Percentiles rank a stretch among this genome's conserved stretches.
Evolutionary conservation across 2,113 vertebrate genomes (phyloP).

Genomic region (Urocolius indicus): DNA sequence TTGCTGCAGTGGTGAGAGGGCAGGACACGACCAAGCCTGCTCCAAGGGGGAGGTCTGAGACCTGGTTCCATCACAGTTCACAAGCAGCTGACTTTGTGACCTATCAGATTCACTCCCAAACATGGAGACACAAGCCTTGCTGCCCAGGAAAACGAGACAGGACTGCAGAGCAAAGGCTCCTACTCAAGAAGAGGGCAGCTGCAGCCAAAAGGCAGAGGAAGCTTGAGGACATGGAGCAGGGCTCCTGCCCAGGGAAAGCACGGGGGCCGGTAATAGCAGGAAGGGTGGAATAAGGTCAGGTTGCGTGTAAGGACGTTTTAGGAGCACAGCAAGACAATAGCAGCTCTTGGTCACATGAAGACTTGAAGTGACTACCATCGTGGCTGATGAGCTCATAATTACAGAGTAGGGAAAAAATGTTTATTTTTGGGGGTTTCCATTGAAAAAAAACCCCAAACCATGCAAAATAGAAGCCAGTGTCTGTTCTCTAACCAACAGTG

Average conservation of each 20-base stretch:
- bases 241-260: neutral
- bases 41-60: neutral
- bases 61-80: rapidly evolving
- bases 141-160: neutral
- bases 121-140: neutral
- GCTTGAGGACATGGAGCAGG: rapidly evolving
- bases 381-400: slow-evolving; percentile 2
- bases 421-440: slow-evolving; percentile 26
- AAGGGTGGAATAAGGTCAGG: neutral
- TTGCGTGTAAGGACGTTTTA: neutral
- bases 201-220: neutral
- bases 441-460: neutral
- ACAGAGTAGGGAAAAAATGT: neutral
- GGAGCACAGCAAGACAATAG: neutral
- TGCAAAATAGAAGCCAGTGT: neutral
- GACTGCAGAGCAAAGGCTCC: neutral
- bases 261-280: neutral
- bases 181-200: neutral
- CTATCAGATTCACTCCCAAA: rapidly evolving
- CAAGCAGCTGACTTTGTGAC: neutral
- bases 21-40: neutral
- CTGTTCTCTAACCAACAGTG: neutral
- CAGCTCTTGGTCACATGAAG: neutral
- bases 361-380: neutral
- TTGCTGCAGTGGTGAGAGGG: neutral